phyloP scores from a whole-genome alignment of 2,888 invertebrate species.

The Amorpha juglandis region DNA sequence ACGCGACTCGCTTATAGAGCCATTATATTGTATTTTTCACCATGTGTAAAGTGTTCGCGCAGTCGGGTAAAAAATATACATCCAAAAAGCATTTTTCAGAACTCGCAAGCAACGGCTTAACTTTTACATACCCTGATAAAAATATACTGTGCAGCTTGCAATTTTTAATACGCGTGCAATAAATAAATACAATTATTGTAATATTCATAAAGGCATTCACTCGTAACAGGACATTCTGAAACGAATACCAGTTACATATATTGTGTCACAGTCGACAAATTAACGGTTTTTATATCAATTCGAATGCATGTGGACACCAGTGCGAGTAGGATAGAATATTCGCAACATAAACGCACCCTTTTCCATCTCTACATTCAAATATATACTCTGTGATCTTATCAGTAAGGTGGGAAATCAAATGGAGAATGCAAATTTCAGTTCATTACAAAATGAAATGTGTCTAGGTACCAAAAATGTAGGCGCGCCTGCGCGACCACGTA shows the following conservation, averaged over 20 bases:
- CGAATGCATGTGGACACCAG: constrained; percentile 57
- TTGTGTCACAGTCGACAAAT: constrained; percentile 26
- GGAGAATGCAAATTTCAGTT: constrained; percentile 51
- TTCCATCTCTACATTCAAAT: constrained; percentile 36
- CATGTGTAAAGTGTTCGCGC: too few species aligned
- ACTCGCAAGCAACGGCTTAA: too few species aligned
- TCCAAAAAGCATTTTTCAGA: too few species aligned
- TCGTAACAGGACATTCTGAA: constrained; percentile 1
- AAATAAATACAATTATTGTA: background rate
- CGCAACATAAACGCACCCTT: constrained; percentile 57
- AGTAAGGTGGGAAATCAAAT: constrained; percentile 41
- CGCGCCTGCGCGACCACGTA: constrained; percentile 65
- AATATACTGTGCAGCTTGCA: too few species aligned
- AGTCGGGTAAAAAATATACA: too few species aligned
- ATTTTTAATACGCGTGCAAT: background rate
- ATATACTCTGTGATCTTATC: constrained; percentile 30
- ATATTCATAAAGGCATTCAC: constrained; percentile 17
- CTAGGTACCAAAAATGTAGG: constrained; percentile 44
- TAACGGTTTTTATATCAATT: constrained; percentile 48
- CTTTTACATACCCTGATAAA: too few species aligned
- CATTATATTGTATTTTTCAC: too few species aligned
- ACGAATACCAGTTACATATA: constrained; percentile 9
- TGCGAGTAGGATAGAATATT: constrained; percentile 52
- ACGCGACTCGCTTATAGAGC: too few species aligned
- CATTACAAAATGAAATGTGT: constrained; percentile 73